Base-by-base conservation (phyloP, 2,797 vertebrate species). In the Sternarchorhynchus goeldii region DNA sequence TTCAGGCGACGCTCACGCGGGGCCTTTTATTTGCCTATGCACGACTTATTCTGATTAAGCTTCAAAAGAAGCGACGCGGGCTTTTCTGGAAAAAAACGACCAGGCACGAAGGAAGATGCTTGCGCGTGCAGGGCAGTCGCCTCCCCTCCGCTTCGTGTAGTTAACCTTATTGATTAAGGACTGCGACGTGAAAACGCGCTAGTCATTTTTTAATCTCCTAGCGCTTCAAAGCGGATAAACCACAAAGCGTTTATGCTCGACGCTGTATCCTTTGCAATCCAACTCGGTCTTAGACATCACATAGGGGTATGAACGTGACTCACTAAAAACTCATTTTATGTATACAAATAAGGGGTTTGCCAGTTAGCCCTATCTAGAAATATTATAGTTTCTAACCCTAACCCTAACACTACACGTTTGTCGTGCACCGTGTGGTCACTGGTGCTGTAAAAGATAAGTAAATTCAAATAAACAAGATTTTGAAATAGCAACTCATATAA, bases 81-180 rank as follows among this genome's bases (percentile, higher is more conserved):
- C 60, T 36, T 34, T 25, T 73, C 50, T n/a, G 80, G 82, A 79
- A 78, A 81, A 83, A 25, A 60, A 45, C 7, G 34, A 25, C 18
- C 34, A 25, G 80, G 56, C 70, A 57, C 62, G 75, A 73, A 75
- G 80, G 76, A 70, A 63, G 5, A 73, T 79, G 78, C 1, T 77
- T 81, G 65, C 82, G 85, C 64, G 79, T 70, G 84, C 82, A 76
- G 83, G 70, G 25, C 39, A 85, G 65, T 83, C 84, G 68, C 83
- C 86, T 88, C 85, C 86, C 85, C 84, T 81, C 81, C 59, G 85
- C 87, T 82, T 20, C 75, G 85, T 62, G 83, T 86, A 84, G 84
- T 91, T 89, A 89, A 88, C 87, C 88, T 80, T 83, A 91, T 91
- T 80, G 91, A 93, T 91, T 79, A 81, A 85, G 75, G 75, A 74